Evolutionary conservation across 2,888 invertebrate species (phyloP).

Genomic region (Atherix ibis): DNA sequence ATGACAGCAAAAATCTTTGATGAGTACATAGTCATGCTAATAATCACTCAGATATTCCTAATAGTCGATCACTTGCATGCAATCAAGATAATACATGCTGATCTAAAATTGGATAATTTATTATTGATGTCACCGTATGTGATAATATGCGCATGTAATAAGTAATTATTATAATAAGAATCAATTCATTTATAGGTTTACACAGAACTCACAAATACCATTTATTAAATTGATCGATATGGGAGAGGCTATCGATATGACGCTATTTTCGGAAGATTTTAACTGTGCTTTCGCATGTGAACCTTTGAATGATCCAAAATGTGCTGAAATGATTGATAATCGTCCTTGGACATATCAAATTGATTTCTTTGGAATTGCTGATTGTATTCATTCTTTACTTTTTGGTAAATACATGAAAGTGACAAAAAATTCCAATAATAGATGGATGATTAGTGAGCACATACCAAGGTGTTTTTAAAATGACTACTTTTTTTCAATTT

Average conservation of each 20-base stretch:
- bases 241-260: slow-evolving; percentile 89
- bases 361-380: slow-evolving; percentile 79
- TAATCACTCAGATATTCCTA: slow-evolving; percentile 67
- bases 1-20: slow-evolving; percentile 52
- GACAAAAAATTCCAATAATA: slow-evolving; percentile 34
- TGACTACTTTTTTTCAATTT: not conserved
- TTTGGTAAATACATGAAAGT: slow-evolving; percentile 84
- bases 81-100: slow-evolving; percentile 82
- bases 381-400: slow-evolving; percentile 71
- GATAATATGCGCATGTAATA: slow-evolving; percentile 8
- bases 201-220: slow-evolving; percentile 32
- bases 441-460: slow-evolving; percentile 25
- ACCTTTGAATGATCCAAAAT: slow-evolving; percentile 46
- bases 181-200: slow-evolving; percentile 43
- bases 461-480: slow-evolving; percentile 17
- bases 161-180: slow-evolving; percentile 8
- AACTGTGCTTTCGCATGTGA: slow-evolving; percentile 45
- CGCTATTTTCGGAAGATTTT: slow-evolving; percentile 50
- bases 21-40: slow-evolving; percentile 57
- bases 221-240: slow-evolving; percentile 81
- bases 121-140: slow-evolving; percentile 59
- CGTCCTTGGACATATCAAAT: slow-evolving; percentile 90
- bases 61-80: slow-evolving; percentile 75
- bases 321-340: slow-evolving; percentile 81
- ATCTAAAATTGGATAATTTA: slow-evolving; percentile 92